These are phyloP conservation scores for Engystomops pustulosus DNA, from an alignment of 2,113 vertebrate genomes.

Conservation along the genomic window DNA sequence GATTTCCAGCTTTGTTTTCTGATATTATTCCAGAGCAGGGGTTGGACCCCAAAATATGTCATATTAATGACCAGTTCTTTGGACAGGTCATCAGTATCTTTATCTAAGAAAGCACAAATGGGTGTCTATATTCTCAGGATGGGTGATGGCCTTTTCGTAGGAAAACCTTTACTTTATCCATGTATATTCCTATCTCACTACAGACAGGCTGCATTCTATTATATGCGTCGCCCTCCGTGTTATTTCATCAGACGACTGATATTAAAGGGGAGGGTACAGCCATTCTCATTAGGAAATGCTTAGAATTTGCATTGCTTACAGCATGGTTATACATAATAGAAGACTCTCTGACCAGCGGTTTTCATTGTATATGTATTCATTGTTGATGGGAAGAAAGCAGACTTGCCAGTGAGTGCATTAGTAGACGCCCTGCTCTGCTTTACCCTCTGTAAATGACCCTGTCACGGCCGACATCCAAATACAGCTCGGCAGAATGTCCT, in stretches of 20 bases:
- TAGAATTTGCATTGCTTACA: not conserved
- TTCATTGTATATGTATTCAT: not conserved
- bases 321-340: slow-evolving; percentile 7
- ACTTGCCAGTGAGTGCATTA: slow-evolving; percentile 23
- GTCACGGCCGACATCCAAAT: slow-evolving; percentile 10
- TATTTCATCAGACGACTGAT: not conserved
- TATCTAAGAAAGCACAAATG: too few relatives aligned
- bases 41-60: too few relatives aligned
- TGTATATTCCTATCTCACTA: too few relatives aligned
- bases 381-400: slow-evolving; percentile 9
- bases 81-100: too few relatives aligned
- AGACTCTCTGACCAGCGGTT: not conserved
- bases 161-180: too few relatives aligned
- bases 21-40: too few relatives aligned
- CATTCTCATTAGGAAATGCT: not conserved
- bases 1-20: too few relatives aligned
- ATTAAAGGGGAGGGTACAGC: not conserved
- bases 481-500: slow-evolving; percentile 27
- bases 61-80: too few relatives aligned
- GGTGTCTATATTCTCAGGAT: too few relatives aligned
- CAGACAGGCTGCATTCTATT: not conserved
- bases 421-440: slow-evolving; percentile 8
- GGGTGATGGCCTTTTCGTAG: too few relatives aligned
- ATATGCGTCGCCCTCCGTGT: not conserved
- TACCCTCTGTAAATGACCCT: slow-evolving; percentile 28